Evolutionary conservation across 2,113 vertebrate genomes (phyloP).

Genomic region (Myotis brandtii): DNA sequence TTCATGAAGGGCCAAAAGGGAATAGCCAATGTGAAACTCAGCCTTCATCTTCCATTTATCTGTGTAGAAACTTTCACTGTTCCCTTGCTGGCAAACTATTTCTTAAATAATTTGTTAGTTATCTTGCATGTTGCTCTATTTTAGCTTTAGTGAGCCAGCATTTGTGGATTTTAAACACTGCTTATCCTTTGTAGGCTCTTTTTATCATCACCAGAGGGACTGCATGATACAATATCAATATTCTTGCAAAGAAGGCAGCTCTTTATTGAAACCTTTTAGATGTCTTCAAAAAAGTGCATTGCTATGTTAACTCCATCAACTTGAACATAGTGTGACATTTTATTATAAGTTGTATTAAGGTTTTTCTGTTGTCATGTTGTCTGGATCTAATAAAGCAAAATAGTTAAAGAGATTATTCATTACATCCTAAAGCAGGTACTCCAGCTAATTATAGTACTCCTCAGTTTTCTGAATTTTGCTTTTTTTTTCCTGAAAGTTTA

Average conservation of each 20-base stretch:
- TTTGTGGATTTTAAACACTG: slow-evolving; percentile 57
- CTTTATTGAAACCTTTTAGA: slow-evolving; percentile 29
- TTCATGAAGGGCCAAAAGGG: background rate
- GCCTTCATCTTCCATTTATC: slow-evolving; percentile 43
- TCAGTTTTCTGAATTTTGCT: background rate
- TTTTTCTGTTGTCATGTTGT: background rate
- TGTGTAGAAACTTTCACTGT: background rate
- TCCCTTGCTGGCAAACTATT: slow-evolving; percentile 53
- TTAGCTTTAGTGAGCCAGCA: background rate
- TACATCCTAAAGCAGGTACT: background rate
- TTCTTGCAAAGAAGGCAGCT: background rate
- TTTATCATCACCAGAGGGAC: background rate
- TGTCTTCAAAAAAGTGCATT: background rate
- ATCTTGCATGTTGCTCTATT: background rate
- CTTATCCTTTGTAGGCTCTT: slow-evolving; percentile 41
- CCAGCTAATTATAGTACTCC: background rate
- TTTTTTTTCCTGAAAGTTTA: background rate
- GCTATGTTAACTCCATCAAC: background rate
- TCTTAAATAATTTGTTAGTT: slow-evolving; percentile 66
- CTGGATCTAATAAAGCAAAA: background rate
- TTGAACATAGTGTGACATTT: background rate
- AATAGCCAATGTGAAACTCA: slow-evolving; percentile 21
- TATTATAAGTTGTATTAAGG: background rate
- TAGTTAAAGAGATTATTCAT: background rate
- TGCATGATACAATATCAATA: slow-evolving; percentile 51